Conservation (phyloP, 2,888 invertebrate species). For the Pterostichus niger region DNA sequence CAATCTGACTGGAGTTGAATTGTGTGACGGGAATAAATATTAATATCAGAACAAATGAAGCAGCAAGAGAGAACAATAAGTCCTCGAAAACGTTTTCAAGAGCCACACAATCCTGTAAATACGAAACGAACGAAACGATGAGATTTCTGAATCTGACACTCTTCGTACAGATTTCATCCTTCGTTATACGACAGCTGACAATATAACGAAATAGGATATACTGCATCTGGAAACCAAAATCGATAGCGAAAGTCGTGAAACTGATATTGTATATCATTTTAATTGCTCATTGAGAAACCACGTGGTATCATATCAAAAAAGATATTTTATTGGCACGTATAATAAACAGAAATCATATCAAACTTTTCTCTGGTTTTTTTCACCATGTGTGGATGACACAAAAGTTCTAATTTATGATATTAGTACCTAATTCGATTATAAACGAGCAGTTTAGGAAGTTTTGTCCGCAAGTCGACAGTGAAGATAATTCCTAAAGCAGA, state of each 20-base stretch:
- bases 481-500: slow-evolving; percentile 41
- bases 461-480: slow-evolving; percentile 27
- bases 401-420: slow-evolving; percentile 10
- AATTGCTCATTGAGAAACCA: slow-evolving; percentile 5
- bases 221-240: slow-evolving; percentile 20
- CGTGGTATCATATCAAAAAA: too few relatives aligned
- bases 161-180: slow-evolving; percentile 18
- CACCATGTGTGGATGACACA: slow-evolving; percentile 18
- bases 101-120: slow-evolving; percentile 15
- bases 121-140: slow-evolving; percentile 22
- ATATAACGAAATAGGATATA: slow-evolving; percentile 48
- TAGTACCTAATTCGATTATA: slow-evolving; percentile 31
- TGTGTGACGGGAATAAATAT: slow-evolving; percentile 1
- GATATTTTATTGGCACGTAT: too few relatives aligned
- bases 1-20: neutral
- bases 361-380: neutral
- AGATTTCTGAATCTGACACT: slow-evolving; percentile 46
- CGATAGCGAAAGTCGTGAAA: slow-evolving; percentile 28
- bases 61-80: slow-evolving; percentile 18
- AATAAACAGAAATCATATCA: neutral
- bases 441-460: slow-evolving; percentile 44
- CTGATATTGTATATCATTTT: neutral
- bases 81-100: slow-evolving; percentile 24
- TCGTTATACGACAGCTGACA: slow-evolving; percentile 33
- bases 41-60: slow-evolving; percentile 28